Base-by-base conservation (phyloP, 2,888 invertebrate genomes). In the Hydroisotoma schaefferi region DNA sequence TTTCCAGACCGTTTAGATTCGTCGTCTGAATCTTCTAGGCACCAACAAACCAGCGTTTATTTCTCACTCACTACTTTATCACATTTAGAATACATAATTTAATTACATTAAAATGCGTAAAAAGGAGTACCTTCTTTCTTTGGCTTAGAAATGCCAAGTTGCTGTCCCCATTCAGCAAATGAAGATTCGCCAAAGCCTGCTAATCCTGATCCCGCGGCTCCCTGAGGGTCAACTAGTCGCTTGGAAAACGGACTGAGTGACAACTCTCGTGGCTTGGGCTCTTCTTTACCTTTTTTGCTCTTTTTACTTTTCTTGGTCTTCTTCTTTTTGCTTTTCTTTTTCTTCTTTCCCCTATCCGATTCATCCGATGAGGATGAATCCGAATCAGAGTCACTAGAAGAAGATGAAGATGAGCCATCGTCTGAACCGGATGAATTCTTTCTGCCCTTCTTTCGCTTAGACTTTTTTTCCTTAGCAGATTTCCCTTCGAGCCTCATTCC, bases 271-370 rank as follows among this genome's bases (percentile, higher is more conserved):
- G 84, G 59, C 83, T 82, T 65, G 76, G 77, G 29, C 75, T 72
- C 65, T 75, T 75, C 29, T 75, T 74, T 55, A 70, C 83, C 84
- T 73, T 82, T 82, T 61, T 77, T 77, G 75, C 84, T 84, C 75
- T 83, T 84, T 75, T 84, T 85, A 72, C 80, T 80, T 5, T 69
- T 70, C 76, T 84, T 85, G 57, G 84, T 84, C 46, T 84, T 84
- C 74, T 84, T 85, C 37, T 85, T 85, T 49, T 86, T 79, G 69
- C 81, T 84, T 73, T 86, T 84, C 55, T 86, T 84, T 1, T 59
- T 72, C 76, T 48, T 78, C 76, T 62, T 78, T 77, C 54, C 72
- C 51, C 60, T 51, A 23, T 40, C 49, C n/a, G 61, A 63, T 22
- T 65, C 60, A 15, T 63, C 64, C 10, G 63, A 65, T 1, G 56